Base-by-base conservation (phyloP, 2,797 vertebrate species). In the Ficedula albicollis region DNA sequence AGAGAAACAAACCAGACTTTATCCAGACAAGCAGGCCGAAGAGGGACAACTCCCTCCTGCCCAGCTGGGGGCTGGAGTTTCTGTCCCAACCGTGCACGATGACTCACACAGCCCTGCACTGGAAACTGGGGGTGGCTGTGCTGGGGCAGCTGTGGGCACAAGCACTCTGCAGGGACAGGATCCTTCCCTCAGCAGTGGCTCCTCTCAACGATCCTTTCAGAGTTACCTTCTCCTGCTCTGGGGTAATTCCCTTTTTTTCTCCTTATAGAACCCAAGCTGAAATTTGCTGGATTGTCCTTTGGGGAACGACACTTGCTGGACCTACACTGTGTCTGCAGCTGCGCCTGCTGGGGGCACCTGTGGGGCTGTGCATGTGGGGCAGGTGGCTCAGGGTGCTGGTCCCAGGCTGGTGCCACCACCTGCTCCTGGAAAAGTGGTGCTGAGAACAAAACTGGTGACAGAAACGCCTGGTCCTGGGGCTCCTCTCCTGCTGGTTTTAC, bases 31-130 rank as follows among this genome's bases (percentile, higher is more conserved):
- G 21, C 5, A n/a, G 49, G 30, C 9, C 49, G 43, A 58, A 34
- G 11, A 8, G 8, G 43, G 3, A 62, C 13, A 46, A 15, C 7
- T 34, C 19, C 8, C 5, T 76, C 18, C n/a, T 39, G 13, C 32
- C 36, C 25, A 48, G 21, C 5, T 38, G 39, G 12, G 26, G 32
- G 44, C 11, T 3, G 1, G 30, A 27, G 5, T 34, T 88, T 80
- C 30, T 74, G 41, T 48, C 20, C 16, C 38, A 55, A 1, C 6
- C 9, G 3, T 25, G 15, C 18, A 7, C 32, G 16, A 46, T 17
- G 14, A 3, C 16, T 20, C 59, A 14, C 0, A 0, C 6, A 59
- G 52, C 27, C 21, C n/a, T 1, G 0, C 1, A 0, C 32, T 14
- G 67, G 81, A 9, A 46, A 22, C 17, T 32, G 27, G 15, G 38